Evolutionary conservation across 2,797 vertebrate species (phyloP).

Genomic region (Sebastes vulpes): DNA sequence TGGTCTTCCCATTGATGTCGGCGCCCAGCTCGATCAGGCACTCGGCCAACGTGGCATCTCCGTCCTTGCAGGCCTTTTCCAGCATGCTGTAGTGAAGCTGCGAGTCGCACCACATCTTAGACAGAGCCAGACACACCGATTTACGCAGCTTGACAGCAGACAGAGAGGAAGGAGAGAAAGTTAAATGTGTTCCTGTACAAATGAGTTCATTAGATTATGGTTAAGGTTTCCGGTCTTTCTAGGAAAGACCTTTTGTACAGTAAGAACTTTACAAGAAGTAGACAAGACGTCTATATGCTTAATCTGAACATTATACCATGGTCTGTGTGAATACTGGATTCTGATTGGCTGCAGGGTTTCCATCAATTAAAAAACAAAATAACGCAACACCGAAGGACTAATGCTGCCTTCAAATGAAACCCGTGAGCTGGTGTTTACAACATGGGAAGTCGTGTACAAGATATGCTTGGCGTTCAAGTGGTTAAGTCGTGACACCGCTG

Average conservation of each 20-base stretch:
- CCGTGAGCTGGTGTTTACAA: too few species aligned
- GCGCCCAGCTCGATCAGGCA: slow-evolving; percentile 93
- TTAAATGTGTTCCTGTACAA: background rate
- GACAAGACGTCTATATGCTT: background rate
- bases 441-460: too few species aligned
- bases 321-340: too few species aligned
- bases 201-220: background rate
- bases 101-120: slow-evolving; percentile 87
- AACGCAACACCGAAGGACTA: too few species aligned
- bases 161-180: background rate
- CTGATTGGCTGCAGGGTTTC: too few species aligned
- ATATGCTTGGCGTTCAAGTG: too few species aligned
- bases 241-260: background rate
- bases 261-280: background rate
- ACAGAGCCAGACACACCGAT: slow-evolving; percentile 91
- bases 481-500: too few species aligned
- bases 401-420: too few species aligned
- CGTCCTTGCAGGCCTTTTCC: slow-evolving; percentile 90
- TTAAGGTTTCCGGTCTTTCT: background rate
- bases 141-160: slow-evolving; percentile 84
- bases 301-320: background rate
- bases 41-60: slow-evolving; percentile 89
- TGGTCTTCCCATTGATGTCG: slow-evolving; percentile 91
- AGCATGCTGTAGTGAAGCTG: slow-evolving; percentile 90
- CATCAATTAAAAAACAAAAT: too few species aligned